Evolutionary conservation across 2,113 vertebrate species (phyloP).

Genomic region (Hassar affinis): DNA sequence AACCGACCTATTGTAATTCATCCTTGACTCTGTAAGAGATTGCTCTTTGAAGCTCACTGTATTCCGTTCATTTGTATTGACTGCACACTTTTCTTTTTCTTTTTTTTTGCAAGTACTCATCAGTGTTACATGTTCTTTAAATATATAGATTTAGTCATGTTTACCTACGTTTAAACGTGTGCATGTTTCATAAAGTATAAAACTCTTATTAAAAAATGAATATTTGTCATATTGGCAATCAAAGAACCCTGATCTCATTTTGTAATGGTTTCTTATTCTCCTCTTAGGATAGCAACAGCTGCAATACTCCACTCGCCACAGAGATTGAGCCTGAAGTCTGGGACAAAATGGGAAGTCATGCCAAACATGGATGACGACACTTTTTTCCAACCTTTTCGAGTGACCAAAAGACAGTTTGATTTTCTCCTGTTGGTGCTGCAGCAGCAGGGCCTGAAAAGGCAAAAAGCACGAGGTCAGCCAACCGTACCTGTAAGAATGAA

Average conservation of each 20-base stretch:
- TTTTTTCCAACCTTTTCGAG: conserved; percentile 6
- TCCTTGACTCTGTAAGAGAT: background rate
- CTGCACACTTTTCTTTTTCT: background rate
- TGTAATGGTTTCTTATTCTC: background rate
- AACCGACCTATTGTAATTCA: too few relatives aligned
- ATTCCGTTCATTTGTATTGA: background rate
- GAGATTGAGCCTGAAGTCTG: conserved; percentile 6
- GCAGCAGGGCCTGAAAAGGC: conserved; percentile 9
- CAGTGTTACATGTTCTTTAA: background rate
- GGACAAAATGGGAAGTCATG: conserved; percentile 5
- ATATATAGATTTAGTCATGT: background rate
- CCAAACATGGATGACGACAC: background rate
- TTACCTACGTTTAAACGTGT: background rate
- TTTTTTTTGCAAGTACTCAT: background rate
- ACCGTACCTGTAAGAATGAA: conserved; percentile 18
- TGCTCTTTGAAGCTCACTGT: background rate
- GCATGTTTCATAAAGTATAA: background rate
- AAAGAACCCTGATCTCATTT: background rate
- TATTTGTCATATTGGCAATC: background rate
- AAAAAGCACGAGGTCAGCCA: conserved; percentile 11
- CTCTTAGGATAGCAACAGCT: background rate
- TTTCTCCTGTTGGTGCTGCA: conserved; percentile 15
- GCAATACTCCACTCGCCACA: background rate
- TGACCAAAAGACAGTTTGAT: conserved; percentile 29
- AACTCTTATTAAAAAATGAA: background rate